phyloP scores from a whole-genome alignment of 2,113 vertebrate genomes.

The Bucco capensis region DNA sequence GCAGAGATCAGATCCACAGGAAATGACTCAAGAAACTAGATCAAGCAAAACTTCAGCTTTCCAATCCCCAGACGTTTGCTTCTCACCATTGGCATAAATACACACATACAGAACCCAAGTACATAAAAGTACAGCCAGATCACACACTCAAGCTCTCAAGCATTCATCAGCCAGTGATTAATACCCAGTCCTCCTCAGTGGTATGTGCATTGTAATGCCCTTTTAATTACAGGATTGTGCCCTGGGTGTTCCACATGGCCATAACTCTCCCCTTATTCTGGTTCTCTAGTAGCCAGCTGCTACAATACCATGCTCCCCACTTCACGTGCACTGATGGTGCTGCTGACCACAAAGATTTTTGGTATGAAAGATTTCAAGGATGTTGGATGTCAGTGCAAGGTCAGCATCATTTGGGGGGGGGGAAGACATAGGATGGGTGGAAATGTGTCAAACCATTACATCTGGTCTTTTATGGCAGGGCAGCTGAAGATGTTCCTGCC shows the following conservation, averaged over 20 bases:
- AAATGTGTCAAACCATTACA: constrained; percentile 1
- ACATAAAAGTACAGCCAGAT: not conserved
- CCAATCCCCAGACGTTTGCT: not conserved
- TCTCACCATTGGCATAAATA: not conserved
- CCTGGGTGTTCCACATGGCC: not conserved
- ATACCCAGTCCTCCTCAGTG: not conserved
- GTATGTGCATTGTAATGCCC: not conserved
- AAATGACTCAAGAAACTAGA: constrained; percentile 42
- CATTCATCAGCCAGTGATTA: not conserved
- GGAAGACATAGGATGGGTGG: not conserved
- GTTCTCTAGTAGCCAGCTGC: not conserved
- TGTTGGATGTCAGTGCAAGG: not conserved
- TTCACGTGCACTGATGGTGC: not conserved
- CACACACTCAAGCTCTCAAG: not conserved
- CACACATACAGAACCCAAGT: not conserved
- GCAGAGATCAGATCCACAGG: constrained; percentile 25
- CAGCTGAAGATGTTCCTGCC: constrained; percentile 42
- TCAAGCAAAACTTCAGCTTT: not conserved
- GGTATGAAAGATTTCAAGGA: not conserved
- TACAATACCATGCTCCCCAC: not conserved
- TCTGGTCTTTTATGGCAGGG: not conserved
- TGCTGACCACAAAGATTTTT: not conserved
- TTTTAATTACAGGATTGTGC: not conserved
- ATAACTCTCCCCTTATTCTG: not conserved
- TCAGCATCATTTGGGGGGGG: not conserved